Evolutionary conservation across 2,113 vertebrate species (phyloP), one percentile per base, ranked within the genome.

Genomic region (Passer montanus): DNA sequence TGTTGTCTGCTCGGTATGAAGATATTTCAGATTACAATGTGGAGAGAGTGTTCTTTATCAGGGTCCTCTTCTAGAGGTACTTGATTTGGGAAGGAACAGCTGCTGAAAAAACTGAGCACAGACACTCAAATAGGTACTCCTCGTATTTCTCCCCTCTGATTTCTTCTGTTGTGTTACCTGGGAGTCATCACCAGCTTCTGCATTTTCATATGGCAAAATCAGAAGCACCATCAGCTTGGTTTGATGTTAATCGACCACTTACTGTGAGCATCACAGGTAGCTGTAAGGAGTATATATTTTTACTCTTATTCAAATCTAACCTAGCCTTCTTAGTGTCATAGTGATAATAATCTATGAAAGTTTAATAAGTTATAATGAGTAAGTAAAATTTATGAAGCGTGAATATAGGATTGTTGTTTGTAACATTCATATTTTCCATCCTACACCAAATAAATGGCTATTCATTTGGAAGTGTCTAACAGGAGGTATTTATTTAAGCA

Each of bases 381-480:
- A 90, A 95, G 46, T 64, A 70, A 94, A 94, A 94, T 52, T 95
- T 90, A 84, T 37, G 43, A 92, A 52, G 39, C 4, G 2, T 67
- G 46, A 70, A 81, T 78, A 63, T 3, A 3, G 33, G 22, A 68
- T 56, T 31, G 21, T 41, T 75, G 79, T 78, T 81, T 49, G 53
- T 78, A 59, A 84, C 39, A 69, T 35, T 82, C 35, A 60, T 39
- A 67, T 90, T 96, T 96, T 69, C 53, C 56, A 90, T 89, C 47
- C 24, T 68, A 43, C 27, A 56, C 72, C 56, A 88, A 91, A 77
- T 67, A 93, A 87, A 85, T 39, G n/a, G 15, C 37, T 88, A 63
- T 91, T 95, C 43, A 39, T 95, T 88, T 82, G 50, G 50, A 90
- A 86, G 43, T 88, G 62, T 82, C 90, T 87, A 73, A 91, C 27